These are phyloP conservation scores for Emydoidea blandingii DNA, from an alignment of 2,797 vertebrate species.

Conservation along the genomic window DNA sequence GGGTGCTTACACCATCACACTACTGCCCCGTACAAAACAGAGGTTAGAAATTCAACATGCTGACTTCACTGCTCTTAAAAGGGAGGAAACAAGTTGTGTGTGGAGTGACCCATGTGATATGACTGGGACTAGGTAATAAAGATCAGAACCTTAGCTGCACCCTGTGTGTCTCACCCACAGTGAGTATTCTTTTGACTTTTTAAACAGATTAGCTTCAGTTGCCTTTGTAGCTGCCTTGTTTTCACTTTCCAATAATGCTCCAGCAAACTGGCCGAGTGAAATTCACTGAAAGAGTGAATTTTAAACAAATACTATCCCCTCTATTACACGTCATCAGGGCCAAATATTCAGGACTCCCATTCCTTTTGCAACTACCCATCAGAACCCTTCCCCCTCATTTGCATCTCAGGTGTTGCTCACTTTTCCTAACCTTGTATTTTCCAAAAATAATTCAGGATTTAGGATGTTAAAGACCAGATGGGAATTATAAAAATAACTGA, in stretches of 20 bases:
- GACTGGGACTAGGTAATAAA: neutral
- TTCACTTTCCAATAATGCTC: neutral
- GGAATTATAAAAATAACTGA: neutral
- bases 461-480: neutral
- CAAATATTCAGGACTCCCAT: neutral
- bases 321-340: neutral
- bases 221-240: neutral
- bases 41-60: fast-evolving
- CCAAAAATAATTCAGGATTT: neutral
- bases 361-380: neutral
- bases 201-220: neutral
- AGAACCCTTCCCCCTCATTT: neutral
- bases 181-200: neutral
- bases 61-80: neutral
- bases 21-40: fast-evolving
- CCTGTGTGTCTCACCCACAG: neutral
- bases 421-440: neutral
- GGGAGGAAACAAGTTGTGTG: neutral
- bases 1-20: fast-evolving
- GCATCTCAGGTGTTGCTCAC: neutral
- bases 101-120: fast-evolving
- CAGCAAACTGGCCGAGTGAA: neutral
- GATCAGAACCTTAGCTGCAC: neutral
- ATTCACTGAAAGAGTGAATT: neutral
- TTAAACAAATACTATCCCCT: neutral